These are phyloP conservation scores for Dysdera silvatica DNA, from an alignment of 1,140 invertebrate genomes.

Conservation along the genomic window DNA sequence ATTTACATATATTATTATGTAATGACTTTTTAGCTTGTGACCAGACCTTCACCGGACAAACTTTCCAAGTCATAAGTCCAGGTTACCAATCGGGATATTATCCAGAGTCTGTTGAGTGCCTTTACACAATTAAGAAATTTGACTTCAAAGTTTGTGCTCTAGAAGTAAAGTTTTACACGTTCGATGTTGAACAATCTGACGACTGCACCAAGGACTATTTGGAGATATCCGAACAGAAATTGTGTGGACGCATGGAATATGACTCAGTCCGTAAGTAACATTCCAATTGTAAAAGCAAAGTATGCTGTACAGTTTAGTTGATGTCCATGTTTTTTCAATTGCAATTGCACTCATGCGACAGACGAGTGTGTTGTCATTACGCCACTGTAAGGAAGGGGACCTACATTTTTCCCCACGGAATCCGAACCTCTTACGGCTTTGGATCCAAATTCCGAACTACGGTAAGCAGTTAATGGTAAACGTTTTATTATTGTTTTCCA, in stretches of 20 bases:
- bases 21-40: too few species aligned
- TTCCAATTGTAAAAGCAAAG: too few species aligned
- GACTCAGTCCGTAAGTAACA: constrained; percentile 33
- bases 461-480: too few species aligned
- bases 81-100: constrained; percentile 29
- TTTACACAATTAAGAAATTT: constrained; percentile 30
- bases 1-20: too few species aligned
- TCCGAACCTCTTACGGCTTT: background rate
- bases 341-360: background rate
- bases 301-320: too few species aligned
- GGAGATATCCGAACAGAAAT: constrained; percentile 29
- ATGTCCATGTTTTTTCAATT: background rate
- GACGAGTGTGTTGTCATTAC: background rate
- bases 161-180: constrained; percentile 33
- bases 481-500: too few species aligned
- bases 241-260: constrained; percentile 34
- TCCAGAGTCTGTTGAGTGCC: constrained; percentile 29
- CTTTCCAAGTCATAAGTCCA: constrained; percentile 31
- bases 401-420: background rate
- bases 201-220: constrained; percentile 34
- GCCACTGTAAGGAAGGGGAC: background rate
- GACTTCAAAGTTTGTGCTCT: constrained; percentile 33
- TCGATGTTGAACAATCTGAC: constrained; percentile 34
- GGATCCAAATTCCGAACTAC: background rate
- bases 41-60: constrained; percentile 13